phyloP scores from a whole-genome alignment of 1,140 invertebrate genomes.

The Bathynomus jamesi region DNA sequence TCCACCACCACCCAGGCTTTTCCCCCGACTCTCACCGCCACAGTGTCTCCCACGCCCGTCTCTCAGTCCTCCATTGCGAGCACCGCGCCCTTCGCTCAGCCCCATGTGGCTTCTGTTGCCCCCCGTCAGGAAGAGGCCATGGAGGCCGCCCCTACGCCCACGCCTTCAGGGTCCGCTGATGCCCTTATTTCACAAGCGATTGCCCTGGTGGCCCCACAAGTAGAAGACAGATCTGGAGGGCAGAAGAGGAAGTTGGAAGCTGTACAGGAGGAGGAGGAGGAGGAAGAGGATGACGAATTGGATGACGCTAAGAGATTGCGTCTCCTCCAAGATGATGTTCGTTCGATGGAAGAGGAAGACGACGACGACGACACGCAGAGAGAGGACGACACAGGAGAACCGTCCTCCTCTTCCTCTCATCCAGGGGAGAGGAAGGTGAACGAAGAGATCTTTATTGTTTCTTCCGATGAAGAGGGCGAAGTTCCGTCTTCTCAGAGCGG shows the following conservation, averaged over 20 bases:
- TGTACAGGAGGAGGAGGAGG: not conserved
- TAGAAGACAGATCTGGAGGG: not conserved
- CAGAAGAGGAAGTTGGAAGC: not conserved
- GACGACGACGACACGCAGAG: not conserved
- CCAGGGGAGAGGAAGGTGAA: not conserved
- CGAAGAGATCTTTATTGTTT: not conserved
- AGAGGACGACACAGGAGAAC: not conserved
- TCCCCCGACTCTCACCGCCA: conserved; percentile 35
- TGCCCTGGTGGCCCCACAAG: conserved; percentile 26
- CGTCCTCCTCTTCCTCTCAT: not conserved
- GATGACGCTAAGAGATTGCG: not conserved
- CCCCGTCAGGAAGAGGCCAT: conserved; percentile 15
- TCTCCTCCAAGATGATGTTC: not conserved
- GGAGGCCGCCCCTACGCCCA: conserved; percentile 3
- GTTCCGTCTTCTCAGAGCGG: not conserved
- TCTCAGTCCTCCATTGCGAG: conserved; percentile 12
- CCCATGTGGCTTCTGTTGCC: conserved; percentile 37
- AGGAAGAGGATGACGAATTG: not conserved
- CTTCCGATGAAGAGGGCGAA: not conserved
- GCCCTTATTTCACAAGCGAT: conserved; percentile 33
- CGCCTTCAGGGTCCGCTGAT: conserved; percentile 22
- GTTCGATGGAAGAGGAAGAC: not conserved
- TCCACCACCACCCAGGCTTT: conserved; percentile 32
- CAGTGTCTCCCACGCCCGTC: conserved; percentile 24
- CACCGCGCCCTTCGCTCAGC: conserved; percentile 26